Conservation (phyloP, 2,113 vertebrate genomes). For the Synodontis membranacea region DNA sequence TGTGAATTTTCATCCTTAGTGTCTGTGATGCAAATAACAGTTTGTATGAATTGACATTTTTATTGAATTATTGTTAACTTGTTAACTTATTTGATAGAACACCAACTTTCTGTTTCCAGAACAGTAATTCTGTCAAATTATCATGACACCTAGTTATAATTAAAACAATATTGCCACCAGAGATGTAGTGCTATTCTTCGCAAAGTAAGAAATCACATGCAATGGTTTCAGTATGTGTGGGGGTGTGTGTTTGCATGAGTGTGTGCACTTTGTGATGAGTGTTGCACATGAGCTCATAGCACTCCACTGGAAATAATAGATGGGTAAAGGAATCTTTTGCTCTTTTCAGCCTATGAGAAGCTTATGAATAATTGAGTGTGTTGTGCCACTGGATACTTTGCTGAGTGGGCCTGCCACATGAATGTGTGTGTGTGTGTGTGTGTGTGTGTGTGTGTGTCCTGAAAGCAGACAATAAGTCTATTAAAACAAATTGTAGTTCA, state of each 20-base stretch:
- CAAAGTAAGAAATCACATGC: constrained; percentile 9
- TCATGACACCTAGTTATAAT: neutral
- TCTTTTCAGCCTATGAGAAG: constrained; percentile 51
- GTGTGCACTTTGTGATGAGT: constrained; percentile 21
- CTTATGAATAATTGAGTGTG: constrained; percentile 54
- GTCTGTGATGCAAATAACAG: neutral
- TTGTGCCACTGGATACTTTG: constrained; percentile 62
- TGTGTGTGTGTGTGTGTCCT: constrained; percentile 23
- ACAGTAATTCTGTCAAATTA: neutral
- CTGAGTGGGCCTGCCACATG: constrained; percentile 47
- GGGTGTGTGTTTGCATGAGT: neutral
- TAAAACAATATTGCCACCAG: neutral
- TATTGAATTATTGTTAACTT: neutral
- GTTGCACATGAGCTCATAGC: constrained; percentile 41
- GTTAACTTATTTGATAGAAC: neutral
- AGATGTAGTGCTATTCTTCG: neutral
- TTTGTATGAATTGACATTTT: neutral
- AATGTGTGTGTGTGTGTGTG: constrained; percentile 39
- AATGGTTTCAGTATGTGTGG: neutral
- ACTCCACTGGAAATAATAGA: constrained; percentile 53
- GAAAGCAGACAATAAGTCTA: no score
- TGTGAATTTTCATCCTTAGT: neutral
- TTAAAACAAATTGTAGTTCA: no score
- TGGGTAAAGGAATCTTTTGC: constrained; percentile 56
- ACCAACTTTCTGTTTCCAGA: neutral